Conservation (phyloP, 2,113 vertebrate genomes). For the Nothoprocta perdicaria region DNA sequence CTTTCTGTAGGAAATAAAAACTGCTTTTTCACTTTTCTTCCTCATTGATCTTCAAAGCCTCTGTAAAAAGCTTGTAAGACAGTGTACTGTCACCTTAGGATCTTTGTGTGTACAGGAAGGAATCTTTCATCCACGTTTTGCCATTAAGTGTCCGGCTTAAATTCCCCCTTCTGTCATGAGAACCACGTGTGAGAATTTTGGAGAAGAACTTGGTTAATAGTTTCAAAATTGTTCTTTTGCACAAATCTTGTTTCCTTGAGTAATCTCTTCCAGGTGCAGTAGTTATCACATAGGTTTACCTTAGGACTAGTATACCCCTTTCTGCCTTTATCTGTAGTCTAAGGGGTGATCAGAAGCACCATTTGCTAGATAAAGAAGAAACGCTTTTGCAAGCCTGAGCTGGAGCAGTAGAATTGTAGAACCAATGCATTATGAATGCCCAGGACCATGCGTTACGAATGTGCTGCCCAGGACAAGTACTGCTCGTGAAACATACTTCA, state of each 20-base stretch:
- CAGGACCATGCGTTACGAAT: too few relatives aligned
- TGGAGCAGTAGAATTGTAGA: background rate
- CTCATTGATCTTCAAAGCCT: background rate
- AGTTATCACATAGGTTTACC: background rate
- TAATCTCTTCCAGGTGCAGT: background rate
- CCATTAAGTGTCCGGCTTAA: background rate
- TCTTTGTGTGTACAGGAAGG: background rate
- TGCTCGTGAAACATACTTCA: background rate
- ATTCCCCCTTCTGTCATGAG: background rate
- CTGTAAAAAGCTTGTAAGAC: background rate
- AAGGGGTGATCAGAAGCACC: background rate
- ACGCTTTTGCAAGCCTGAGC: background rate
- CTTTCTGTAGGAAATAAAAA: background rate
- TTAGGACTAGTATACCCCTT: accelerated
- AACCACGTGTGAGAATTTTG: background rate
- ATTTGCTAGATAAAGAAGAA: background rate
- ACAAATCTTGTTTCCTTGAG: background rate
- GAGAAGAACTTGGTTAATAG: background rate
- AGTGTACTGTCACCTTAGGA: background rate
- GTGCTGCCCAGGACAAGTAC: background rate
- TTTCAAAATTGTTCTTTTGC: background rate
- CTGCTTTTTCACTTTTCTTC: background rate
- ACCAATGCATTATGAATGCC: background rate
- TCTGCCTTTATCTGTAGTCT: background rate
- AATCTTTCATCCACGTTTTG: background rate